Evolutionary conservation across 2,113 vertebrate species (phyloP), one percentile per base, ranked within the genome.

Genomic region (Callospermophilus lateralis): DNA sequence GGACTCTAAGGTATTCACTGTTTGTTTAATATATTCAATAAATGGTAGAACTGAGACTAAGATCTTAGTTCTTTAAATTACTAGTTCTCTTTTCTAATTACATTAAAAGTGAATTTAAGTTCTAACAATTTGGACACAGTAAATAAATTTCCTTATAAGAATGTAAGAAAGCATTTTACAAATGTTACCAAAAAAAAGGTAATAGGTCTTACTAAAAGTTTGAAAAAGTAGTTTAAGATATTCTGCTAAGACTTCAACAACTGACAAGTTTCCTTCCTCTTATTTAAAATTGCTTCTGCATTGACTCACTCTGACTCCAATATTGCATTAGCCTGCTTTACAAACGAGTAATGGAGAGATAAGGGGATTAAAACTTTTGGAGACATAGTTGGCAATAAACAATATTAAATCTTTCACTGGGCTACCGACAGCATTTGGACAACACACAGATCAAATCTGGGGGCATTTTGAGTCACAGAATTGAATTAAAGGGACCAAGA

Each of bases 381-480:
- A 98, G 97, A 95, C 93, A 95, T 96, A 96, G 95, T 97, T 97
- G 98, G 87, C 96, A 98, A 97, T 97, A 97, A 97, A 97, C 92
- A 97, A 96, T 97, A 97, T 97, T 92, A 97, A 97, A 96, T 97
- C 93, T 96, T 97, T 90, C 84, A 95, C 90, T 96, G 89, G 84
- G 87, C 93, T 88, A 90, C 93, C 0, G 4, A 77, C 96, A 98
- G 90, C 93, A 90, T 97, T 97, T 95, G 94, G 96, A 96, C 96
- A 97, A 81, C 87, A 84, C 61, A 93, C 73, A 95, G 88, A 96
- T 97, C 96, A 97, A 97, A 97, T 97, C 80, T 95, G 78, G 80
- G 97, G 55, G 72, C 72, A 89, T 92, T 96, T 5, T 95, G 90
- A 98, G 76, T 63, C 86, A 84, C 6, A 87, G 77, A 94, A 98